These are phyloP conservation scores for Ochlodes sylvanus DNA, from an alignment of 2,888 invertebrate species.

Conservation along the genomic window DNA sequence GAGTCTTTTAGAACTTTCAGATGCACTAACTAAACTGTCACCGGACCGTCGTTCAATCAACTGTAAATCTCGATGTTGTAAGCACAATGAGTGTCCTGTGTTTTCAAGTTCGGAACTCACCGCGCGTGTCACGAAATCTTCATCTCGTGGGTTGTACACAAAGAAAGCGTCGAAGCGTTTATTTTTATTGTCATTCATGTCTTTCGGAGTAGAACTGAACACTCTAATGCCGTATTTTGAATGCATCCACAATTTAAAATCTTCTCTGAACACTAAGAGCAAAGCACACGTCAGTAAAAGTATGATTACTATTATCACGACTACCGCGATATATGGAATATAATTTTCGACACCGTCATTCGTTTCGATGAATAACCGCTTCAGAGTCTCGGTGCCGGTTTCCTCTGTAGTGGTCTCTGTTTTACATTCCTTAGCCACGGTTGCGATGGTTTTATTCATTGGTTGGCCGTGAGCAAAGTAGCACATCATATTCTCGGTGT, in stretches of 20 bases:
- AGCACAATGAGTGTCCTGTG: constrained; percentile 85
- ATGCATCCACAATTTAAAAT: constrained; percentile 92
- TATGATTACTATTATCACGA: constrained; percentile 88
- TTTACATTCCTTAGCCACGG: constrained; percentile 83
- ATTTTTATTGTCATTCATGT: constrained; percentile 85
- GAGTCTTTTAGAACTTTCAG: constrained; percentile 88
- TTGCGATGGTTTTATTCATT: constrained; percentile 80
- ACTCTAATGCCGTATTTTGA: constrained; percentile 91
- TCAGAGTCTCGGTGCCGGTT: constrained; percentile 85
- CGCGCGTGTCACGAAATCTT: constrained; percentile 88
- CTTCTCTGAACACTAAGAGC: constrained; percentile 90
- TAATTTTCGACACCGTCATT: constrained; percentile 89
- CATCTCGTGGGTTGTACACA: constrained; percentile 93
- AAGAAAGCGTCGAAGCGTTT: constrained; percentile 95
- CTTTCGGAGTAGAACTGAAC: constrained; percentile 86
- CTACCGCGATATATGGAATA: constrained; percentile 90
- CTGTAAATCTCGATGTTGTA: constrained; percentile 88
- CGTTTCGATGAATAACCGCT: constrained; percentile 86
- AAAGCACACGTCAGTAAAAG: constrained; percentile 88
- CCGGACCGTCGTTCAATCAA: constrained; percentile 84
- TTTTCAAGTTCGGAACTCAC: constrained; percentile 91
- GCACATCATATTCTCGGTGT: constrained; percentile 88
- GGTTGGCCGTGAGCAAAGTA: constrained; percentile 82
- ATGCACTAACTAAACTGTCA: constrained; percentile 82
- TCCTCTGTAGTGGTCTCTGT: constrained; percentile 87